Base-by-base conservation (phyloP, 2,888 invertebrate species). In the Patella ulyssiponensis region DNA sequence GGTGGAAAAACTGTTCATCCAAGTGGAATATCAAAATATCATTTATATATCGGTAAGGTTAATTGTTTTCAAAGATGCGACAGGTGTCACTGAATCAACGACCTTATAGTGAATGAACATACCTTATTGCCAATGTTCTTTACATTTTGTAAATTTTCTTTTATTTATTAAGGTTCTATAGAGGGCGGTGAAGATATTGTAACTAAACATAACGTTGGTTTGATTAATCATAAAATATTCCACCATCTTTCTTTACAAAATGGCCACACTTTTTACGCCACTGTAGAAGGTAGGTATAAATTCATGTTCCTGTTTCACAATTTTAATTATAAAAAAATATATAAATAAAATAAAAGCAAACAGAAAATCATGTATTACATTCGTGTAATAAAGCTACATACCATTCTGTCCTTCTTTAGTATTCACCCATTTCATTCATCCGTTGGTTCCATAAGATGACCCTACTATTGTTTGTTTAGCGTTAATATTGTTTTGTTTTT, bases 241-340 rank as follows among this genome's bases (percentile, higher is more conserved):
- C 83, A 84, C 74, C 71, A 76, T 51, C 76, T 86, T 3, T 70
- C 72, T 27, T 75, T 86, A 69, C 83, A 84, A 73, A 81, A 78
- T 76, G 86, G 86, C 27, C 82, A 83, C 69, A 77, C 78, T 27
- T 83, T 84, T 74, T 86, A 83, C 75, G 85, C 82, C 17, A 82
- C 84, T 12, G 79, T 86, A 0, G 80, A 74, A 79, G 86, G 86
- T 86, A 77, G 17, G 64, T 23, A 64, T 73, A 44, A 7, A 44
- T 44, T 44, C 44, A 9, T 7, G 44, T 44, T 44, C 9, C 44
- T 44, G 44, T 7, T 44, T 44, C 9, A 44, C 9, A 44, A 44
- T 44, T 44, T 0, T 4, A 44, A 44, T 5, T 44, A 9, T 44
- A 27, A 9, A 44, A 44, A 44, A 7, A 44, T 44, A 4, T 44